Evolutionary conservation across 2,113 vertebrate genomes (phyloP).

Genomic region (Cyprinodon variegatus): DNA sequence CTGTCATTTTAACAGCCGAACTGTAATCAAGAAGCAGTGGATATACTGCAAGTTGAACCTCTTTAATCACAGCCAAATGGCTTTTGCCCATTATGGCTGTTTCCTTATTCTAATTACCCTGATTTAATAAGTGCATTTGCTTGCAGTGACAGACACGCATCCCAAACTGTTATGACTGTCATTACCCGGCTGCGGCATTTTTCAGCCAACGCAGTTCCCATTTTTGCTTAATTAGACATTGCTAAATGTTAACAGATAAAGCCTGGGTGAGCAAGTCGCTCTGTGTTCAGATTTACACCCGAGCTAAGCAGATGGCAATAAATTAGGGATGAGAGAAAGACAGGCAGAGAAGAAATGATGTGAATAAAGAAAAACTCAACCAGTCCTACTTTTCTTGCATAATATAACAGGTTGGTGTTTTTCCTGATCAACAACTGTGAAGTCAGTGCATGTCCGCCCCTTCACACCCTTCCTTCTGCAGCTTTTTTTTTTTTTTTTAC

Average conservation of each 20-base stretch:
- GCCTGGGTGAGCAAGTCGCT: conserved; percentile 63
- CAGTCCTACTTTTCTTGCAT: conserved; percentile 24
- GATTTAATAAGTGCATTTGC: conserved; percentile 73
- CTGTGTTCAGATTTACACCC: conserved; percentile 69
- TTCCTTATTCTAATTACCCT: conserved; percentile 71
- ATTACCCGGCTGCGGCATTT: conserved; percentile 59
- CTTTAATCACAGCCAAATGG: conserved; percentile 58
- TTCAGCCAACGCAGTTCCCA: conserved; percentile 37
- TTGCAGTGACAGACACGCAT: conserved; percentile 65
- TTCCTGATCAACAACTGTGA: conserved; percentile 23
- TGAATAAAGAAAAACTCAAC: conserved; percentile 24
- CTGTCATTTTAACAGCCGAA: conserved; percentile 18
- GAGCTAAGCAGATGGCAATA: conserved; percentile 70
- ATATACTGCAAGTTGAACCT: conserved; percentile 18
- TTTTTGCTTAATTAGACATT: conserved; percentile 75
- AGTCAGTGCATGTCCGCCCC: not conserved
- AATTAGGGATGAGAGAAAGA: conserved; percentile 64
- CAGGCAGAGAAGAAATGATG: conserved; percentile 1
- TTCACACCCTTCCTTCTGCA: no score
- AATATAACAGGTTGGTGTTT: conserved; percentile 21
- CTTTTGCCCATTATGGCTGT: conserved; percentile 47
- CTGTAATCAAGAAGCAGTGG: conserved; percentile 28
- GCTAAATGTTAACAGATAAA: conserved; percentile 76
- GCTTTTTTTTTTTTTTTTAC: conserved; percentile 10
- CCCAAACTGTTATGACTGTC: conserved; percentile 71